Conservation (phyloP, 1,140 invertebrate species). For the Drosophila orosa region DNA sequence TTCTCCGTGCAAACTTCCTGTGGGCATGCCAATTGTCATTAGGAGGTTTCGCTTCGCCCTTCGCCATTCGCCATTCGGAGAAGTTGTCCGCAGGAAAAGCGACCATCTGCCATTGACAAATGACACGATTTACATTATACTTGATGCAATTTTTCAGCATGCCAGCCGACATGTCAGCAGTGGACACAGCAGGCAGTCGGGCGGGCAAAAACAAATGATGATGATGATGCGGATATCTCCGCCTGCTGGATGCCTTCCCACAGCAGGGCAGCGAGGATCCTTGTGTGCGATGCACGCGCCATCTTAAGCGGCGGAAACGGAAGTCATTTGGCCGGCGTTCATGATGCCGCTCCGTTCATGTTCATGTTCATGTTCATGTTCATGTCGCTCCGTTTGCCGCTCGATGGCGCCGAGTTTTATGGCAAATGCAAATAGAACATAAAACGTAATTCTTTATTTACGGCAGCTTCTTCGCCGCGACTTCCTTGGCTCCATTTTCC, state of each 20-base stretch:
- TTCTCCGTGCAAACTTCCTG: constrained; percentile 1
- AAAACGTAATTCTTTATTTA: constrained; percentile 74
- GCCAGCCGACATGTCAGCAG: constrained; percentile 62
- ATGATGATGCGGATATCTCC: constrained; percentile 55
- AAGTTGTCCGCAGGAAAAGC: constrained; percentile 26
- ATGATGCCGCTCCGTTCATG: constrained; percentile 61
- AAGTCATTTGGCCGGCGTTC: constrained; percentile 77
- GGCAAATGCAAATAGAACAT: constrained; percentile 69
- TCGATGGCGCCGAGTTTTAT: constrained; percentile 66
- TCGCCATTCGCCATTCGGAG: constrained; percentile 12
- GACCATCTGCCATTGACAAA: constrained; percentile 81
- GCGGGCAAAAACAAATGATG: constrained; percentile 76
- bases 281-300: constrained; percentile 40
- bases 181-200: constrained; percentile 59
- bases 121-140: constrained; percentile 83
- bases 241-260: constrained; percentile 5
- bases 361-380: constrained; percentile 40
- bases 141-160: constrained; percentile 79
- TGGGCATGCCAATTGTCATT: constrained; percentile 70
- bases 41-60: constrained; percentile 29
- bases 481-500: constrained; percentile 4
- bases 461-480: constrained; percentile 14
- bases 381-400: constrained; percentile 48
- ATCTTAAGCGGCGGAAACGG: constrained; percentile 80
- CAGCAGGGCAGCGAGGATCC: not conserved